Base-by-base conservation (phyloP, 2,113 vertebrate species). In the Abramis brama region DNA sequence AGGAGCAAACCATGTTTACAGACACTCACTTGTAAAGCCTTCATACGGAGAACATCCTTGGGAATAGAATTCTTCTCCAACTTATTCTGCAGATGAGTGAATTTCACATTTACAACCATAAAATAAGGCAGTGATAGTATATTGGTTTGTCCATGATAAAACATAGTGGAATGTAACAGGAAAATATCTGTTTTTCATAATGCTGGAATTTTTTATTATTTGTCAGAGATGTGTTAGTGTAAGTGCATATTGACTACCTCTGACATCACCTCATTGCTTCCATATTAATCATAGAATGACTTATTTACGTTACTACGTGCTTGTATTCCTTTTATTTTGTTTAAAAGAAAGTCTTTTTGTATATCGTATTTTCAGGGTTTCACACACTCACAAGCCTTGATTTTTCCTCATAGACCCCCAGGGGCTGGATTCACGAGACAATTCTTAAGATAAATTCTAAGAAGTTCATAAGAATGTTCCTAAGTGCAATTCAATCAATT, bases 1-100 rank as follows among this genome's bases (percentile, higher is more conserved):
- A 97, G 89, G 97, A 98, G 76, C 97, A 96, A 66, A 96, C 97
- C 68, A 92, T 95, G 4, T 99, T 99, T 93, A 97, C 96, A 0
- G 98, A 99, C 90, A 97, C 97, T 64, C 95, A 96, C 25, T 90
- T 96, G 74, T 96, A 91, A 82, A 82, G 43, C n/a, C 79, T 74
- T 60, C n/a, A 86, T 10, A 75, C 50, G 36, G 21, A 79, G 23
- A 79, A 25, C 7, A 1, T 30, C 43, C 43, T 33, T 21, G 62
- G 4, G 10, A 33, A 55, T 21, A 2, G 19, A 55, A 0, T 45
- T 77, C 4, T 77, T 64, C 19, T 33, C 13, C 33, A 25, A 5
- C 15, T 25, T 60, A 81, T 66, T 78, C 33, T 36, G 77, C 59
- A 21, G 27, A 45, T 68, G 13, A 47, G 79, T 68, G 39, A 50